Evolutionary conservation across 2,888 invertebrate species (phyloP), one percentile per base, ranked within the genome.

Genomic region (Anthoptus insignis): DNA sequence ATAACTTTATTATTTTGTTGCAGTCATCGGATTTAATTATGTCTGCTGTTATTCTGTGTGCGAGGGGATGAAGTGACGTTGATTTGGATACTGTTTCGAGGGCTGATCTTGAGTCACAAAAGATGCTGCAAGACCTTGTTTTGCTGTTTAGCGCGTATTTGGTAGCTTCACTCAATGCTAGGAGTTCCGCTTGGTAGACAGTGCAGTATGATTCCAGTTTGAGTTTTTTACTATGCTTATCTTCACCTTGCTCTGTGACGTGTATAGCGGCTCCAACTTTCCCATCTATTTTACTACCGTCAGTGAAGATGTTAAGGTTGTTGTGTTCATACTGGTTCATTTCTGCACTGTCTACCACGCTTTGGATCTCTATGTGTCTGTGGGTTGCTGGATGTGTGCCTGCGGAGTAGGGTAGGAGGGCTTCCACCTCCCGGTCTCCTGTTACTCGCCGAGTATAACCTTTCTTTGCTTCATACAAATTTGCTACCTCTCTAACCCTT

Each of bases 141-240:
- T 37, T 2, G n/a, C 37, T n/a, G 4, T n/a, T 2, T 3, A 37
- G 37, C 3, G 37, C 37, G 37, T 3, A n/a, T 3, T 4, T n/a
- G 3, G 37, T 37, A 3, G 37, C 56, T 4, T 27, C 14, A 13
- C 11, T 3, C 2, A 56, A 4, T 2, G 56, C 56, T 2, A 34
- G 21, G 21, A 56, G 24, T 19, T 56, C 56, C 8, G 56, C 42
- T 13, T 42, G 56, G 11, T 39, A 56, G 11, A 56, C 56, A 14
- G 56, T 56, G 42, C 56, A 56, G 42, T 39, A 57, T 21, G 39
- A 16, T 7, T 19, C 37, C n/a, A 57, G 42, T 7, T 57, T 57
- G 0, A 57, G 8, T 13, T 39, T 24, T 13, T 9, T 5, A 9
- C 3, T 37, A 8, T 13, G 4, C 3, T 3, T 37, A 4, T 37